Conservation (phyloP, 2,113 vertebrate species). For the Caretta caretta region DNA sequence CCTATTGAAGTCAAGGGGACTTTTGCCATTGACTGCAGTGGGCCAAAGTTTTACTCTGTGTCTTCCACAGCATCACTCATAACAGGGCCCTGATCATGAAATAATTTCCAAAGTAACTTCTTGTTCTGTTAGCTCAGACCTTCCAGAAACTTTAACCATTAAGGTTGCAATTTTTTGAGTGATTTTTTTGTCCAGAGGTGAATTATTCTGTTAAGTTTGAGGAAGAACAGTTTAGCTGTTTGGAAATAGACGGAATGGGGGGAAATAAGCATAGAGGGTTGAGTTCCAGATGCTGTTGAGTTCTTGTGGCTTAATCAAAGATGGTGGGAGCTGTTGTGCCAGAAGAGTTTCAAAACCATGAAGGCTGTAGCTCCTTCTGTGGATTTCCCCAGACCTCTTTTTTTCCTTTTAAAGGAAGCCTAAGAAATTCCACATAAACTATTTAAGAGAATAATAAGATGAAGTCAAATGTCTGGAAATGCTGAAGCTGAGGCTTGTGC, state of each 20-base stretch:
- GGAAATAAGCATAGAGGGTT: background rate
- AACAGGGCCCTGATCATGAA: background rate
- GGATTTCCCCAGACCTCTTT: background rate
- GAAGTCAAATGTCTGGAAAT: background rate
- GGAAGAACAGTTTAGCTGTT: background rate
- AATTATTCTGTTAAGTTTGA: background rate
- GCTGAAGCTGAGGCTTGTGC: background rate
- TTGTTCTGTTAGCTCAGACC: background rate
- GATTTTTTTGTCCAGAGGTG: background rate
- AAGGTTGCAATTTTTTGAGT: background rate
- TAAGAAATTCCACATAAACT: background rate
- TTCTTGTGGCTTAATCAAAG: background rate
- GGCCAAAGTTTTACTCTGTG: background rate
- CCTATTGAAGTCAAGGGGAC: background rate
- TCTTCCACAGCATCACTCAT: background rate
- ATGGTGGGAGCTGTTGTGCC: background rate
- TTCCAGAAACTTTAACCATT: background rate
- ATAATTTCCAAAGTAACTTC: background rate
- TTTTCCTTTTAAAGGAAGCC: background rate
- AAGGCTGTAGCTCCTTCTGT: background rate
- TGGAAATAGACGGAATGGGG: background rate
- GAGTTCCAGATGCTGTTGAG: background rate
- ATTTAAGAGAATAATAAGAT: background rate
- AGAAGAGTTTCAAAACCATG: background rate
- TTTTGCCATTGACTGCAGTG: background rate